A percentile compares a stretch with the other conserved stretches of the same genome.
Conservation (phyloP, 2,113 vertebrate species). For the Passerina amoena region DNA sequence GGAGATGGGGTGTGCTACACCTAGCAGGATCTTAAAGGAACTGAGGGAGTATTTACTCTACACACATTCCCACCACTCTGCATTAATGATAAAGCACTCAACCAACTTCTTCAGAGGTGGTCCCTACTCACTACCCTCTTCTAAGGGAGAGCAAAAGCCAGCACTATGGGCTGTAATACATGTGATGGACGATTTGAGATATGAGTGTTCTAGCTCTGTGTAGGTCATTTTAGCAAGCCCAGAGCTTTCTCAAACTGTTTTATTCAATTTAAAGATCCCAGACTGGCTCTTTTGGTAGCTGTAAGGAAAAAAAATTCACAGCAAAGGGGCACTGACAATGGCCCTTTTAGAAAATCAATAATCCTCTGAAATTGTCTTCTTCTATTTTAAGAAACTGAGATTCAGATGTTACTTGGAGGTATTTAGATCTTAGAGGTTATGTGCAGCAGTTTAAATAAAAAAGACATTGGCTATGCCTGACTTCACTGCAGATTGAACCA, state of each 20-base stretch:
- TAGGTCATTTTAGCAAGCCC: background rate
- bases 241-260: background rate
- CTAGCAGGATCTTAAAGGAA: background rate
- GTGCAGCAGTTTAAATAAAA: background rate
- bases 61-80: background rate
- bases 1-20: background rate
- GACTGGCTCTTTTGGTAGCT: background rate
- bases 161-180: background rate
- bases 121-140: background rate
- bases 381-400: background rate
- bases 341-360: background rate
- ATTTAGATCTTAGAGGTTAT: background rate
- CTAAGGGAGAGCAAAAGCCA: background rate
- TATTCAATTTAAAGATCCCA: background rate
- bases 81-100: background rate
- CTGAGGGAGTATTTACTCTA: background rate
- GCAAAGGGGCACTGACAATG: background rate
- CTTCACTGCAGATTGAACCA: background rate
- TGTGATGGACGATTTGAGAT: accelerated
- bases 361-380: background rate
- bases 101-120: background rate
- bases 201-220: background rate
- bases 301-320: background rate
- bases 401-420: background rate
- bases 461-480: background rate